These are phyloP conservation scores for Napeogenes inachia DNA, from an alignment of 2,888 invertebrate species.

Conservation along the genomic window DNA sequence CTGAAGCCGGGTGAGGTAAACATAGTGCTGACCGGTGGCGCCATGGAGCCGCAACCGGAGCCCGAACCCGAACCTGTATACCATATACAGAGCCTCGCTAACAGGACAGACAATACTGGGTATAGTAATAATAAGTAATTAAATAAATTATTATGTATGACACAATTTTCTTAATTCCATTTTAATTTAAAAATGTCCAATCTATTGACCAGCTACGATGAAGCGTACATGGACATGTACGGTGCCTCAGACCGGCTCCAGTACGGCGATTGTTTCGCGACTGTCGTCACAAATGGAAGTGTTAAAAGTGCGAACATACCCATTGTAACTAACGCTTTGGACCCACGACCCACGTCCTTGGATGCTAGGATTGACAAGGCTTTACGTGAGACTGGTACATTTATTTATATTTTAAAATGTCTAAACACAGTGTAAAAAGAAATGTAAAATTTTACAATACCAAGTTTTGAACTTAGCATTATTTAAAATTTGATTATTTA, in stretches of 20 bases:
- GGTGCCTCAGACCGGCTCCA: conserved; percentile 64
- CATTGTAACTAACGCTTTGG: conserved; percentile 13
- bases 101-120: conserved; percentile 43
- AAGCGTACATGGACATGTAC: conserved; percentile 69
- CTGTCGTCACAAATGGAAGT: conserved; percentile 13
- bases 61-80: conserved; percentile 44
- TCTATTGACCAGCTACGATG: conserved; percentile 53
- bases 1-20: conserved; percentile 67
- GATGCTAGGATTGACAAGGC: conserved; percentile 60
- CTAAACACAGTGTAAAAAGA: too few species aligned
- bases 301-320: conserved; percentile 19
- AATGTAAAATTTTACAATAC: too few species aligned
- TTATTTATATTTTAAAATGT: not conserved
- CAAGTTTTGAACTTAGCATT: not conserved
- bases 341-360: conserved; percentile 38
- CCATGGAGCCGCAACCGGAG: conserved; percentile 21
- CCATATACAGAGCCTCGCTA: conserved; percentile 60
- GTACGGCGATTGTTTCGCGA: conserved; percentile 67
- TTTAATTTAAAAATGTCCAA: not conserved
- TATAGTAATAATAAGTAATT: conserved; percentile 12
- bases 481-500: conserved; percentile 2
- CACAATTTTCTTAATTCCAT: not conserved
- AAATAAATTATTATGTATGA: not conserved
- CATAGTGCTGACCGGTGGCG: conserved; percentile 61
- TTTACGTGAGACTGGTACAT: conserved; percentile 50